A percentile compares a stretch with the other conserved stretches of the same genome.
Evolutionary conservation across 2,113 vertebrate genomes (phyloP).

Genomic region (Odontesthes bonariensis): DNA sequence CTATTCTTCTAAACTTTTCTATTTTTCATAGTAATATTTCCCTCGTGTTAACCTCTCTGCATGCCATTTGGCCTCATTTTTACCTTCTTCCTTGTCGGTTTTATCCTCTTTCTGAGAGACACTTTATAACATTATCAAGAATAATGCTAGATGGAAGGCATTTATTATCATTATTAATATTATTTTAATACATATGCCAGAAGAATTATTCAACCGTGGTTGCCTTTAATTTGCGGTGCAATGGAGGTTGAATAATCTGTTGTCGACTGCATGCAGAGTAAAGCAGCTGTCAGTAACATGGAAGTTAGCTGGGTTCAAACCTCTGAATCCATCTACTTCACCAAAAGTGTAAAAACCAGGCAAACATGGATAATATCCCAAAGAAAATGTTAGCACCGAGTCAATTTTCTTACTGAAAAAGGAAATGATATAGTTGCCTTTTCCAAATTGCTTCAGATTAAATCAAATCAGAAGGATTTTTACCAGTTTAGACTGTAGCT

Average conservation of each 20-base stretch:
- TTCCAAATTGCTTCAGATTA: neutral
- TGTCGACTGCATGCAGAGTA: neutral
- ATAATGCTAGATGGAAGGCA: no score
- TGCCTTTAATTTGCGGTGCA: neutral
- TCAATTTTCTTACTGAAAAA: no score
- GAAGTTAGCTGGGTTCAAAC: neutral
- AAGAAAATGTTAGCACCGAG: neutral
- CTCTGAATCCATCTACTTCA: neutral
- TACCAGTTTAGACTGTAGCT: slow-evolving; percentile 92
- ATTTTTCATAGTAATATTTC: neutral
- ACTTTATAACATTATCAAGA: neutral
- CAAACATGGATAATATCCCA: neutral
- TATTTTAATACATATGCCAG: no score
- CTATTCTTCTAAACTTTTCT: neutral
- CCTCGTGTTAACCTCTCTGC: neutral
- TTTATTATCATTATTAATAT: no score
- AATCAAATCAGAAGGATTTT: slow-evolving; percentile 31
- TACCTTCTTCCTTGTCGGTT: no score
- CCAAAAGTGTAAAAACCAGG: neutral
- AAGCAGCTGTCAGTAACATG: neutral
- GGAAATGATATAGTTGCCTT: no score
- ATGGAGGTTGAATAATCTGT: neutral
- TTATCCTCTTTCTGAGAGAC: no score
- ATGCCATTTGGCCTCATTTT: neutral
- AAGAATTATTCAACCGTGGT: no score